These are phyloP conservation scores for Metellina segmentata DNA, from an alignment of 2,888 invertebrate species.

Conservation along the genomic window DNA sequence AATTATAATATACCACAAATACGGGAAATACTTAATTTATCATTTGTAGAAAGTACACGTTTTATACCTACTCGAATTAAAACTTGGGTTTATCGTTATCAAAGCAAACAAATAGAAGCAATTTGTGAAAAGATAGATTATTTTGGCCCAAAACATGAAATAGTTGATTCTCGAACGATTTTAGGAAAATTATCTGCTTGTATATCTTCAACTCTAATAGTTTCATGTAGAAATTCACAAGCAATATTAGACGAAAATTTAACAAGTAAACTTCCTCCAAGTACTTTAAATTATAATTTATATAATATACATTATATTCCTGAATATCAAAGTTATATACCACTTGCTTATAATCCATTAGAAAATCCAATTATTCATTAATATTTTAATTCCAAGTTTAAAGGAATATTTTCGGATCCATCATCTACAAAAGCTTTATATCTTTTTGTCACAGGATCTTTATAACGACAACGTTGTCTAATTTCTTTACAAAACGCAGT, in stretches of 20 bases:
- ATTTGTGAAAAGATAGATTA: background rate
- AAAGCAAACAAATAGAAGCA: background rate
- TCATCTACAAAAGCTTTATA: constrained; percentile 7
- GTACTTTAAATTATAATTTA: background rate
- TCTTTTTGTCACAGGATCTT: background rate
- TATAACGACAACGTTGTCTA: constrained; percentile 16
- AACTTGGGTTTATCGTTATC: background rate
- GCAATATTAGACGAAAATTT: constrained; percentile 20
- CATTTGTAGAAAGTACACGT: constrained; percentile 15
- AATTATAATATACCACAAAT: constrained; percentile 12
- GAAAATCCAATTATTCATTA: constrained; percentile 25
- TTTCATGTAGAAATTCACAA: constrained; percentile 12
- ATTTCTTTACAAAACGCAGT: constrained; percentile 14
- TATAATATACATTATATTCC: constrained; percentile 1
- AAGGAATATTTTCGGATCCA: constrained; percentile 10
- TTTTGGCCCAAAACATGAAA: constrained; percentile 3
- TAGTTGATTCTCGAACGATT: background rate
- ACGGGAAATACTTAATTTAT: constrained; percentile 8
- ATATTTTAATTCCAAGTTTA: background rate
- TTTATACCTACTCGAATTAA: constrained; percentile 1
- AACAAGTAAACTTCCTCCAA: background rate
- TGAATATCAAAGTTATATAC: background rate
- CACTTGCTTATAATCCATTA: constrained; percentile 25
- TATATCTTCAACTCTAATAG: background rate
- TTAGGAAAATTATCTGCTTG: constrained; percentile 22